Evolutionary conservation across 2,888 invertebrate genomes (phyloP).

Genomic region (Chrysomela aeneicollis): DNA sequence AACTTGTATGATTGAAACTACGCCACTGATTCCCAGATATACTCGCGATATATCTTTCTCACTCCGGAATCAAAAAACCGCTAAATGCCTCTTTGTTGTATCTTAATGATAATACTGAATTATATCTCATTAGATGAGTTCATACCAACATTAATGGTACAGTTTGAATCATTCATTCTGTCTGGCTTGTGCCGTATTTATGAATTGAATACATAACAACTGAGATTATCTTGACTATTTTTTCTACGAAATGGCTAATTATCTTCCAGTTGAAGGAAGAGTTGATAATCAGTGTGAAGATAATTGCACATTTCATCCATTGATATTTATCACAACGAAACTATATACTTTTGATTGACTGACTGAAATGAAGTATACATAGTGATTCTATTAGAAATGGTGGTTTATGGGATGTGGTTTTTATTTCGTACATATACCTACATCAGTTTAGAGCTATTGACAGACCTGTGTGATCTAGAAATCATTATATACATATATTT

Average conservation of each 20-base stretch:
- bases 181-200: slow-evolving; percentile 39
- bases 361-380: too few species aligned
- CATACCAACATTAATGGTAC: slow-evolving; percentile 43
- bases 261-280: slow-evolving; percentile 22
- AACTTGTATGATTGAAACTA: neutral
- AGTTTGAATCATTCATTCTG: slow-evolving; percentile 46
- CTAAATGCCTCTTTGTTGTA: slow-evolving; percentile 30
- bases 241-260: slow-evolving; percentile 32
- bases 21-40: slow-evolving; percentile 23
- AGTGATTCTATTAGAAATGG: too few species aligned
- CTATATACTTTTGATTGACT: too few species aligned
- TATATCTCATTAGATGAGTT: slow-evolving; percentile 44
- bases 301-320: neutral
- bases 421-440: too few species aligned
- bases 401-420: too few species aligned
- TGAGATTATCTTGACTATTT: slow-evolving; percentile 33
- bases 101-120: slow-evolving; percentile 41
- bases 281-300: slow-evolving; percentile 12
- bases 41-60: slow-evolving; percentile 27
- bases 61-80: slow-evolving; percentile 22
- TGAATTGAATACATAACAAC: slow-evolving; percentile 38
- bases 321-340: neutral
- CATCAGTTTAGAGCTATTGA: too few species aligned
- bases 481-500: too few species aligned
- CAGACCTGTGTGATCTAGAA: too few species aligned